A percentile compares a stretch with the other conserved stretches of the same genome.
Evolutionary conservation across 2,888 invertebrate genomes (phyloP).

Genomic region (Alentia gelatinosa): DNA sequence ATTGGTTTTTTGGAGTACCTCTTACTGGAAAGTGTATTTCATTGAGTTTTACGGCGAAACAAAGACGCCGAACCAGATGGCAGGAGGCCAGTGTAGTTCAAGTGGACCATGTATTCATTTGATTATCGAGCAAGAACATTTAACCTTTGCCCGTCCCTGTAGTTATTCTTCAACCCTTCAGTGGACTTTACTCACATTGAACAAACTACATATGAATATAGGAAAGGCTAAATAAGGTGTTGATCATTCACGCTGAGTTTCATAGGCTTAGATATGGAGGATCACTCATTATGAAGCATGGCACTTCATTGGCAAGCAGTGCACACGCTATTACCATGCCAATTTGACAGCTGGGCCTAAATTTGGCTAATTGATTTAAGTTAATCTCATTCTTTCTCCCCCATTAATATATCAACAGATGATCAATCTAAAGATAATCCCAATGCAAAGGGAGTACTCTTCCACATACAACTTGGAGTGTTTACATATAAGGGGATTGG

Average conservation of each 20-base stretch:
- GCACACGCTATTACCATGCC: not conserved
- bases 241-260: no score
- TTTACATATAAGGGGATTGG: no score
- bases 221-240: no score
- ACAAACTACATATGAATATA: no score
- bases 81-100: not conserved
- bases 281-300: no score
- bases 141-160: not conserved
- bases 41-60: not conserved
- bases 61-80: constrained; percentile 26
- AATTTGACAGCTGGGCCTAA: not conserved
- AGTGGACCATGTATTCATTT: not conserved
- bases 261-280: not conserved
- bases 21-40: not conserved
- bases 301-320: not conserved
- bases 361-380: not conserved
- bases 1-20: not conserved
- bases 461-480: no score
- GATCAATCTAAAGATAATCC: not conserved
- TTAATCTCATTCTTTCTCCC: not conserved
- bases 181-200: no score
- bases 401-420: not conserved
- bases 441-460: not conserved
- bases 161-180: not conserved
- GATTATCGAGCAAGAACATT: not conserved